phyloP scores from a whole-genome alignment of 2,888 invertebrate genomes.

The Micoletzkya japonica region DNA sequence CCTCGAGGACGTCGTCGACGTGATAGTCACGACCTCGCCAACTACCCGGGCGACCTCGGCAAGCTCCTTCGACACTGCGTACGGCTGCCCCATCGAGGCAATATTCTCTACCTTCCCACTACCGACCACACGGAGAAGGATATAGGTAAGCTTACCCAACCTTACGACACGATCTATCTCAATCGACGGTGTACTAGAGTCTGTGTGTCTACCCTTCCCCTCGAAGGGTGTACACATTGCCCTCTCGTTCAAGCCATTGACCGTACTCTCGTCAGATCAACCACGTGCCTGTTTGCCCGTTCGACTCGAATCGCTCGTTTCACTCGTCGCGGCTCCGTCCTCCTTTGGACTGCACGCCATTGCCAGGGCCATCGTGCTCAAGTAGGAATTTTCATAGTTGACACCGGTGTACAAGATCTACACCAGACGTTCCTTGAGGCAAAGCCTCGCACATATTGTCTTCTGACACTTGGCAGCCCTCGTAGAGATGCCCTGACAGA shows the following conservation, averaged over 20 bases:
- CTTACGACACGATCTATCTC: background rate
- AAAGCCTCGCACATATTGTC: background rate
- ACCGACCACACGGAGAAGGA: background rate
- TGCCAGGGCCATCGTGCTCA: constrained; percentile 47
- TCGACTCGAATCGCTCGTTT: constrained; percentile 19
- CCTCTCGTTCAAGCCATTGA: too few relatives aligned
- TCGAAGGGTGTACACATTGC: too few relatives aligned
- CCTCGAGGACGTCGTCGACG: background rate
- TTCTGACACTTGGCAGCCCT: background rate
- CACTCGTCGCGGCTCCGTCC: constrained; percentile 52
- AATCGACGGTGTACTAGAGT: too few relatives aligned
- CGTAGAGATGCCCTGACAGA: background rate
- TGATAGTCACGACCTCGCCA: background rate
- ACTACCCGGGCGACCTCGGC: background rate
- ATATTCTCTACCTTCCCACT: background rate
- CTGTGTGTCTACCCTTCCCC: too few relatives aligned
- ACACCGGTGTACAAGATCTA: background rate
- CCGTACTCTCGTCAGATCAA: too few relatives aligned
- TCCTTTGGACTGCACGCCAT: constrained; percentile 48
- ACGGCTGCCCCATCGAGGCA: background rate
- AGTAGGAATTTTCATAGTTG: too few relatives aligned
- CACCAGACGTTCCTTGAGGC: background rate
- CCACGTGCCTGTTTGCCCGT: constrained; percentile 15
- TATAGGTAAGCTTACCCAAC: background rate
- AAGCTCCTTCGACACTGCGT: background rate